phyloP scores from a whole-genome alignment of 1,140 invertebrate species.

The Drosophila mojavensis region DNA sequence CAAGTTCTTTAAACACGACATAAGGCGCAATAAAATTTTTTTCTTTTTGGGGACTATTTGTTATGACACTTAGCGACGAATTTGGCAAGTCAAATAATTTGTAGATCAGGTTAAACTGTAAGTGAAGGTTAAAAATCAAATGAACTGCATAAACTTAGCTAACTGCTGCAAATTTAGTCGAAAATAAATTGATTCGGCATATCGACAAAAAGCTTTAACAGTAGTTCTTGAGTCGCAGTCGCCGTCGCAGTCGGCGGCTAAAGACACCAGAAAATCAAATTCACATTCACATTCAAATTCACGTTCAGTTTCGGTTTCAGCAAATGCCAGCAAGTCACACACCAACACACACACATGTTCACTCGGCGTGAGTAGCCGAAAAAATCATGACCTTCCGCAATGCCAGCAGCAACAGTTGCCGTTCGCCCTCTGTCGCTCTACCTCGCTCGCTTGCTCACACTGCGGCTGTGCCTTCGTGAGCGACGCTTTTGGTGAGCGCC shows the following conservation, averaged over 20 bases:
- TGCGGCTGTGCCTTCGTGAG: conserved; percentile 46
- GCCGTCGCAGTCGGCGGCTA: background rate
- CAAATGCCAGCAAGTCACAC: conserved; percentile 72
- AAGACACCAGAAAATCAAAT: conserved; percentile 56
- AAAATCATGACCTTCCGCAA: conserved; percentile 84
- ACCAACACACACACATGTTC: conserved; percentile 19
- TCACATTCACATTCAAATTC: conserved; percentile 51
- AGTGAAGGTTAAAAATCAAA: background rate
- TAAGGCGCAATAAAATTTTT: no score
- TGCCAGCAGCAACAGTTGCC: conserved; percentile 72
- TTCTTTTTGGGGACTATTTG: no score
- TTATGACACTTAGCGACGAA: no score
- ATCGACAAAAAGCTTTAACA: conserved; percentile 14
- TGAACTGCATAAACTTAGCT: no score
- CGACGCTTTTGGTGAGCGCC: conserved; percentile 53
- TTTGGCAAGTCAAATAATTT: no score
- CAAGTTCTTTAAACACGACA: no score
- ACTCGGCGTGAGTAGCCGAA: conserved; percentile 58
- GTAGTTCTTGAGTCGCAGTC: conserved; percentile 1
- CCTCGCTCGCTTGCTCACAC: conserved; percentile 28
- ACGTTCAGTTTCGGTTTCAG: conserved; percentile 33
- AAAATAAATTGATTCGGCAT: no score
- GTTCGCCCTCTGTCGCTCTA: conserved; percentile 33
- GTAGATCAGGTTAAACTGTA: background rate
- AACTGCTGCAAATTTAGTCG: no score